phyloP scores from a whole-genome alignment of 2,888 invertebrate genomes.

The Rhorus exstirpatorius region DNA sequence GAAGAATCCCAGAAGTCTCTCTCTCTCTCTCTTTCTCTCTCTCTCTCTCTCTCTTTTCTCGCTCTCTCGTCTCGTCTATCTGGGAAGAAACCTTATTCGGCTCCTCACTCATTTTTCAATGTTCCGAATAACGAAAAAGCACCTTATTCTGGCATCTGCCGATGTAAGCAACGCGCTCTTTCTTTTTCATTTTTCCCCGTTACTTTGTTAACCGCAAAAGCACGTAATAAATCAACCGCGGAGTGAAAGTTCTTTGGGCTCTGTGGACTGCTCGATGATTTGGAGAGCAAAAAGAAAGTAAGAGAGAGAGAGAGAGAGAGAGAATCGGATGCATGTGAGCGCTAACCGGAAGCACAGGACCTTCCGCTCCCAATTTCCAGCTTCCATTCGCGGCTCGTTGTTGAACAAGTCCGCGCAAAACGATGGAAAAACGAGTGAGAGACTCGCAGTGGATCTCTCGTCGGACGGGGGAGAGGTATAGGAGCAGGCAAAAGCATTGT shows the following conservation, averaged over 20 bases:
- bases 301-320: slow-evolving; percentile 16
- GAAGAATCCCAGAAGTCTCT: background rate
- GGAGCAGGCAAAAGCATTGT: slow-evolving; percentile 63
- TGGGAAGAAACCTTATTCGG: background rate
- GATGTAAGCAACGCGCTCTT: slow-evolving; percentile 2
- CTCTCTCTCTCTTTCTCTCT: background rate
- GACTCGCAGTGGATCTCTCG: slow-evolving; percentile 26
- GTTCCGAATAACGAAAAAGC: slow-evolving; percentile 47
- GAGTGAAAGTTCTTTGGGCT: slow-evolving; percentile 39
- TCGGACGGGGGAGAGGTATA: slow-evolving; percentile 20
- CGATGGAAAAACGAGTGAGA: slow-evolving; percentile 9
- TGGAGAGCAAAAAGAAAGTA: background rate
- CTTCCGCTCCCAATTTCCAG: slow-evolving; percentile 67
- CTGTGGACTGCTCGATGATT: slow-evolving; percentile 27
- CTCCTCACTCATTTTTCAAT: slow-evolving; percentile 57
- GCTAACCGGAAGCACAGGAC: slow-evolving; percentile 54
- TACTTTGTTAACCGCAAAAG: slow-evolving; percentile 25
- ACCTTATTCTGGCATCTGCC: slow-evolving; percentile 40
- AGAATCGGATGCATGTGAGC: slow-evolving; percentile 2
- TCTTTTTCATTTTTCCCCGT: slow-evolving; percentile 12
- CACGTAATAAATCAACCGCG: slow-evolving; percentile 59
- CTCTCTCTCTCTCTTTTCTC: background rate
- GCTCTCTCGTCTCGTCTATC: background rate
- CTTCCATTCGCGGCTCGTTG: slow-evolving; percentile 49
- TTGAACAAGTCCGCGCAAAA: slow-evolving; percentile 40